These are phyloP conservation scores for Smittia sp. DNA, from an alignment of 2,888 invertebrate species.

Conservation along the genomic window DNA sequence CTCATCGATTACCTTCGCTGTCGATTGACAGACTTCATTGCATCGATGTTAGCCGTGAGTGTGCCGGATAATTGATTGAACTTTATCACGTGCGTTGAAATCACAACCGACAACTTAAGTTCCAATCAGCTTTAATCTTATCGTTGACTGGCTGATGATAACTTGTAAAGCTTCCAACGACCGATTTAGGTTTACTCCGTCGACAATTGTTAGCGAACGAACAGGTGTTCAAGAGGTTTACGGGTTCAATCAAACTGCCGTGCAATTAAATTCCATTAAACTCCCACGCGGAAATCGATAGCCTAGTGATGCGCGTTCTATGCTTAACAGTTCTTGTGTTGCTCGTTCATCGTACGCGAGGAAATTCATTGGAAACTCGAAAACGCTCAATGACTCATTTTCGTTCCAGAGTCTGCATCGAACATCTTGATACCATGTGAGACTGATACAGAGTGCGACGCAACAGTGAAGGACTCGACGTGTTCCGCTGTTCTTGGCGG, in stretches of 20 bases:
- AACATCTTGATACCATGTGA: slow-evolving; percentile 47
- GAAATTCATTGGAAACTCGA: not conserved
- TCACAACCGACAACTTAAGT: not conserved
- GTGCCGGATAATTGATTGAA: no score
- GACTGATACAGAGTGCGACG: slow-evolving; percentile 48
- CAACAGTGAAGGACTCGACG: slow-evolving; percentile 46
- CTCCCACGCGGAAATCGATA: no score
- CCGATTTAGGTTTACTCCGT: not conserved
- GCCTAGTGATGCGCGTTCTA: not conserved
- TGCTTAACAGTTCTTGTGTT: not conserved
- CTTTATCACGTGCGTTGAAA: no score
- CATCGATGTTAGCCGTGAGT: no score
- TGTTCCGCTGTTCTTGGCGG: slow-evolving; percentile 45
- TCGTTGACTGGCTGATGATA: not conserved
- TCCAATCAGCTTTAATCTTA: not conserved
- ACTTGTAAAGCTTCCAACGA: not conserved
- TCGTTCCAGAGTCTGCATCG: not conserved
- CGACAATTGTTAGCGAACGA: not conserved
- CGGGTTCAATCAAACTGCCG: not conserved
- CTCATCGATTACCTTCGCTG: no score
- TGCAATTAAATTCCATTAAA: not conserved
- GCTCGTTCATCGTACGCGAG: not conserved
- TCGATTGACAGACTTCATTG: no score
- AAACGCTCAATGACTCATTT: not conserved
- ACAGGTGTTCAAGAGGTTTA: not conserved